phyloP scores from a whole-genome alignment of 2,797 vertebrate species.

The Psittacula derbiana region DNA sequence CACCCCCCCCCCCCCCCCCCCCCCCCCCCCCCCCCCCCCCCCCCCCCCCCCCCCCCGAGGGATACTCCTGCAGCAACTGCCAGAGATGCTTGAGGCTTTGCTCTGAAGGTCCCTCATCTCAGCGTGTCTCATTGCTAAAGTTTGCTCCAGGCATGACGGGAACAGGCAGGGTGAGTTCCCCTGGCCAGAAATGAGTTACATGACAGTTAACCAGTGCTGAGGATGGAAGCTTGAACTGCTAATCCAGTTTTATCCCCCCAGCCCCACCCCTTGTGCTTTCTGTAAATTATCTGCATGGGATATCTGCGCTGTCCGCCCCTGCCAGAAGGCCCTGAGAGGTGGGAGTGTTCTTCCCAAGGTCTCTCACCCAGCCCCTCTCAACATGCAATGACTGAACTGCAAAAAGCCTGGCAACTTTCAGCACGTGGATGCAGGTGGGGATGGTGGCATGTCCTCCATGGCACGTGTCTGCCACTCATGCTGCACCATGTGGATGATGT shows the following conservation, averaged over 20 bases:
- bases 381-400: not conserved
- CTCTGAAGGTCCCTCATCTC: not conserved
- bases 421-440: not conserved
- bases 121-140: not conserved
- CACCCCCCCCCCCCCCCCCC: too few relatives aligned
- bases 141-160: not conserved
- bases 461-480: not conserved
- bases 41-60: too few relatives aligned
- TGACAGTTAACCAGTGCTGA: not conserved
- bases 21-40: too few relatives aligned
- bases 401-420: not conserved
- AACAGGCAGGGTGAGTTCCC: not conserved
- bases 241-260: not conserved
- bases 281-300: not conserved
- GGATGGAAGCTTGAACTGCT: not conserved
- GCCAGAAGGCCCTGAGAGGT: not conserved
- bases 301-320: not conserved
- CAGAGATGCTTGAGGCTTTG: not conserved
- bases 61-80: not conserved
- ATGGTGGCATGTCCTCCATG: rapidly evolving
- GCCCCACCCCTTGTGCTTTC: not conserved
- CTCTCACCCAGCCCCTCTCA: not conserved
- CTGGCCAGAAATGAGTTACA: not conserved
- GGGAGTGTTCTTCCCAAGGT: not conserved
- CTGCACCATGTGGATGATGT: not conserved